Evolutionary conservation across 2,888 invertebrate genomes (phyloP), one percentile per base, ranked within the genome.

Genomic region (Eupithecia vulgata): DNA sequence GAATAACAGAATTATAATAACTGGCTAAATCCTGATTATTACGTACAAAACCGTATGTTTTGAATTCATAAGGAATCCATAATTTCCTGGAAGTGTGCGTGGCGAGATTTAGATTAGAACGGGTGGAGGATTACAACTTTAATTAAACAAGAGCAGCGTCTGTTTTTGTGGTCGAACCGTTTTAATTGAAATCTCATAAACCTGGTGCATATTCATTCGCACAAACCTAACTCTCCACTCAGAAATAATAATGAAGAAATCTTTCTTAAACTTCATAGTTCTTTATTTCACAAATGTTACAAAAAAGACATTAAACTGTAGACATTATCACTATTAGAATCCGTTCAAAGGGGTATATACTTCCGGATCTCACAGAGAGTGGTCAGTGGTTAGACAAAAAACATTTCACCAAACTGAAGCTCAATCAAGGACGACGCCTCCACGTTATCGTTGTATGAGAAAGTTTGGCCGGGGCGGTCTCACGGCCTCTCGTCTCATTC

Each of bases 1-100:
- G 85, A 87, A 86, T 87, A 89, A 87, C 81, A 84, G 84, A 40
- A 82, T 84, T 85, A 84, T 85, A 82, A 85, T 83, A 80, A 82
- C 80, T 79, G 77, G 78, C 72, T 85, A 86, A 88, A 86, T 85
- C 84, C 78, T 77, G 80, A 82, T 82, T 83, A 81, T 82, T 82
- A 82, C 82, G 81, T 80, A 81, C 76, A 80, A 77, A 77, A 76
- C 80, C 79, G 78, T 79, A 80, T 77, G 80, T 79, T 76, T 75
- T 78, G 73, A 76, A 82, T 81, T 80, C 80, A 80, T 79, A 82
- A 76, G 66, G 76, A 79, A 79, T 78, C 77, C 73, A 82, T 81
- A 80, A 80, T 83, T 88, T 88, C 85, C 76, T 8, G 75, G 87
- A 85, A 88, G 76, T 75, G 75, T 68, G 67, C 70, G 75, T 77